These are phyloP conservation scores for Urocitellus parryii DNA, from an alignment of 2,113 vertebrate species.

Conservation along the genomic window DNA sequence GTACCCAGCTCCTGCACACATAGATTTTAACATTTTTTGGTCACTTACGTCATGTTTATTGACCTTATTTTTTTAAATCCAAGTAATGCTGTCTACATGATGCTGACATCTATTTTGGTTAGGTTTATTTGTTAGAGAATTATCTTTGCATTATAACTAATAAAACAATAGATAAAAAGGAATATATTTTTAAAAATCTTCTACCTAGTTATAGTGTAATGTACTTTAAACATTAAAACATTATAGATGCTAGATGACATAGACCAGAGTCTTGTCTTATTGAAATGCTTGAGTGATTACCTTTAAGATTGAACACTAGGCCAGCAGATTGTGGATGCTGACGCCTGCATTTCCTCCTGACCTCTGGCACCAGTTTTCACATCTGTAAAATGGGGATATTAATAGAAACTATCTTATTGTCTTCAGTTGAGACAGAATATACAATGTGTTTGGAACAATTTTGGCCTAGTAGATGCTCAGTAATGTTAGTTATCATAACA, in stretches of 20 bases:
- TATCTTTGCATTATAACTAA: conserved; percentile 38
- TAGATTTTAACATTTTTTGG: background rate
- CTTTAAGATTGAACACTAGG: too few species aligned
- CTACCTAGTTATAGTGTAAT: conserved; percentile 26
- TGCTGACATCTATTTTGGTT: conserved; percentile 38
- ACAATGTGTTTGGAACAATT: conserved; percentile 9
- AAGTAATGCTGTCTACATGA: conserved; percentile 21
- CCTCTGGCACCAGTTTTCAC: background rate
- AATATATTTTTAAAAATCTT: conserved; percentile 18
- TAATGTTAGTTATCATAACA: conserved; percentile 5
- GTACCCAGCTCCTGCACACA: background rate
- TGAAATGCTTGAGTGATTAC: background rate
- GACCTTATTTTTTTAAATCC: conserved; percentile 42
- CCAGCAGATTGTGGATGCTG: background rate
- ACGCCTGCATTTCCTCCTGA: background rate
- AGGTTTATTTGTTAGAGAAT: conserved; percentile 29
- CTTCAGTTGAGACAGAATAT: background rate
- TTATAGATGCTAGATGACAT: background rate
- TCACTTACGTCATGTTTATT: conserved; percentile 47
- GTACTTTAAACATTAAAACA: conserved; percentile 9
- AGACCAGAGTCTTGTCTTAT: background rate
- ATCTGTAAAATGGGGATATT: background rate
- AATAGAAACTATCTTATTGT: background rate
- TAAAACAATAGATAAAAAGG: conserved; percentile 33
- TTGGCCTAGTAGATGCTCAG: background rate